These are phyloP conservation scores for Alethe castanea DNA, from an alignment of 2,113 vertebrate genomes.

Conservation along the genomic window DNA sequence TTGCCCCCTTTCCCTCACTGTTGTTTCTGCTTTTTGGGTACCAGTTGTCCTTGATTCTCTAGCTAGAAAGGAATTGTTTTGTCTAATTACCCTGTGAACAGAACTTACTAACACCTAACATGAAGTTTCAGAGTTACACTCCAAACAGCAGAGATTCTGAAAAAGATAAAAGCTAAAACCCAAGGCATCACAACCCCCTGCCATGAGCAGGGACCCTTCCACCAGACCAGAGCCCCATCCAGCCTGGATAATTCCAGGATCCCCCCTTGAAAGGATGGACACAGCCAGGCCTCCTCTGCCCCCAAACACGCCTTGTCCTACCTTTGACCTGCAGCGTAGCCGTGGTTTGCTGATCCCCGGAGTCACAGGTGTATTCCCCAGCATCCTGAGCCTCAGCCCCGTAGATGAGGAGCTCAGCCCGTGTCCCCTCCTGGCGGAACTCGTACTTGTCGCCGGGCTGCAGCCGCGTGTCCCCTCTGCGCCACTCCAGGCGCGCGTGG, in stretches of 20 bases:
- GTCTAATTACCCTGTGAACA: too few species aligned
- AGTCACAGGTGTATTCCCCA: slow-evolving; percentile 78
- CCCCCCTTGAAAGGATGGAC: background rate
- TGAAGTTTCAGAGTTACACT: too few species aligned
- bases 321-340: slow-evolving; percentile 80
- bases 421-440: slow-evolving; percentile 77
- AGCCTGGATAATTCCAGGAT: background rate
- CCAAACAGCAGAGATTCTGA: too few species aligned
- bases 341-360: slow-evolving; percentile 76
- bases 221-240: background rate
- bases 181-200: background rate
- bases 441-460: slow-evolving; percentile 71
- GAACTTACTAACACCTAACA: too few species aligned
- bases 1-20: too few species aligned
- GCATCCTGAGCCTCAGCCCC: slow-evolving; percentile 70
- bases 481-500: slow-evolving; percentile 74
- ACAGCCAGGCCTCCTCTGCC: background rate
- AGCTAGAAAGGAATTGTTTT: too few species aligned
- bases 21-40: too few species aligned
- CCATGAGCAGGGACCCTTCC: background rate
- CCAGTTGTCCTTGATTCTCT: too few species aligned
- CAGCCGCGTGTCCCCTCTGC: slow-evolving; percentile 69
- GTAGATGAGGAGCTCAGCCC: slow-evolving; percentile 75
- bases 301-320: slow-evolving; percentile 36
- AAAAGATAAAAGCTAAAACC: too few species aligned